Evolutionary conservation across 2,888 invertebrate species (phyloP).

Genomic region (Mesodorylaimus sp.): DNA sequence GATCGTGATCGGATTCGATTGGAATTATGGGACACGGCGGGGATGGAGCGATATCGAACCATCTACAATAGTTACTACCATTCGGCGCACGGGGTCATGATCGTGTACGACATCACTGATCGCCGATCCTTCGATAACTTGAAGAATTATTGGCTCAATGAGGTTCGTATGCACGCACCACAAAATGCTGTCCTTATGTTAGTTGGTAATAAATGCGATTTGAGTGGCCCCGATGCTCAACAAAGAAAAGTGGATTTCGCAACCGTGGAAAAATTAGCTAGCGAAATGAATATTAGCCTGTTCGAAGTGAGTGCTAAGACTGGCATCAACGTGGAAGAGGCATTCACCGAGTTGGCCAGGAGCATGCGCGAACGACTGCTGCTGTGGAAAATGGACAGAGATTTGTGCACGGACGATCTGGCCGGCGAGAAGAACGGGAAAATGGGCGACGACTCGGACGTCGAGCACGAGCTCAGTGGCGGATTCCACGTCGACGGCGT

Average conservation of each 20-base stretch:
- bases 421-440: slow-evolving; percentile 13
- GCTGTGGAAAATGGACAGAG: slow-evolving; percentile 13
- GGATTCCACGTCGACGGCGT: slow-evolving; percentile 30
- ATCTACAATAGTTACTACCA: slow-evolving; percentile 31
- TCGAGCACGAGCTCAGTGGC: slow-evolving; percentile 20
- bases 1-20: slow-evolving; percentile 24
- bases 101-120: slow-evolving; percentile 27
- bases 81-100: slow-evolving; percentile 30
- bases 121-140: slow-evolving; percentile 22
- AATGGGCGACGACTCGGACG: slow-evolving; percentile 5
- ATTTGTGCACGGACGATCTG: not conserved
- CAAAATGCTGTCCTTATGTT: slow-evolving; percentile 28
- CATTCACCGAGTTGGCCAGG: slow-evolving; percentile 23
- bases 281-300: slow-evolving; percentile 25
- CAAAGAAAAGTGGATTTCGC: slow-evolving; percentile 7
- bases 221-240: slow-evolving; percentile 15
- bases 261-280: slow-evolving; percentile 16
- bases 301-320: slow-evolving; percentile 30
- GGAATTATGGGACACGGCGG: slow-evolving; percentile 16
- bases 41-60: slow-evolving; percentile 17
- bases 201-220: slow-evolving; percentile 29
- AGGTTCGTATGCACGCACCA: slow-evolving; percentile 27
- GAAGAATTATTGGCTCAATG: slow-evolving; percentile 28
- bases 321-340: slow-evolving; percentile 29
- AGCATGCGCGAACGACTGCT: slow-evolving; percentile 7